Evolutionary conservation across 64 coral and sea anemone species (phyloP).

Genomic region (Dendrophyllia cribrosa): DNA sequence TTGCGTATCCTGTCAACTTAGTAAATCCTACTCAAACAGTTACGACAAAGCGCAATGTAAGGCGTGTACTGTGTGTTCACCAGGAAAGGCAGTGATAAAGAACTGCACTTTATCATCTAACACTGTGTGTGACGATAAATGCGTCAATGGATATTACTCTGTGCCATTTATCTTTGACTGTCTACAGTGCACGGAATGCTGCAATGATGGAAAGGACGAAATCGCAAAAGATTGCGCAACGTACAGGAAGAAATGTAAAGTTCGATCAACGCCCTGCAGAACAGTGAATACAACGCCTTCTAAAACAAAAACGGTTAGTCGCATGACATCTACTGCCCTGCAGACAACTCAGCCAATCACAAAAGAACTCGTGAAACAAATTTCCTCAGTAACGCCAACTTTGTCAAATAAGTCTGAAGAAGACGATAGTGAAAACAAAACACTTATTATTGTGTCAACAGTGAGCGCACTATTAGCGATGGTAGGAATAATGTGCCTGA

Average conservation of each 20-base stretch:
- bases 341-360: not conserved
- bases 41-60: constrained; percentile 13
- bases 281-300: not conserved
- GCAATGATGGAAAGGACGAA: not conserved
- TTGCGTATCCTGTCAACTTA: constrained; percentile 20
- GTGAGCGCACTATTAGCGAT: too few relatives aligned
- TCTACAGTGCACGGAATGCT: constrained; percentile 43
- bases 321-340: not conserved
- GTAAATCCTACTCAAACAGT: constrained; percentile 12
- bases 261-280: not conserved
- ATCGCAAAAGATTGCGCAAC: not conserved
- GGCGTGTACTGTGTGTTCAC: constrained; percentile 35
- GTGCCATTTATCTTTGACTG: constrained; percentile 19
- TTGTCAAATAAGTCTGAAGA: not conserved
- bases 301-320: not conserved
- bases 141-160: constrained; percentile 27
- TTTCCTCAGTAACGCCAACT: not conserved
- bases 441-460: not conserved
- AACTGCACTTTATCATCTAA: constrained; percentile 39
- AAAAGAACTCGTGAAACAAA: too few relatives aligned
- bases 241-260: constrained; percentile 4
- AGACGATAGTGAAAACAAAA: not conserved
- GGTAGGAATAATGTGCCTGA: too few relatives aligned
- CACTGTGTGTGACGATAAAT: constrained; percentile 9
- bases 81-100: constrained; percentile 6